A percentile compares a stretch with the other conserved stretches of the same genome.
These are phyloP conservation scores for Drosophila mimica DNA, from an alignment of 2,888 invertebrate species.

Conservation along the genomic window DNA sequence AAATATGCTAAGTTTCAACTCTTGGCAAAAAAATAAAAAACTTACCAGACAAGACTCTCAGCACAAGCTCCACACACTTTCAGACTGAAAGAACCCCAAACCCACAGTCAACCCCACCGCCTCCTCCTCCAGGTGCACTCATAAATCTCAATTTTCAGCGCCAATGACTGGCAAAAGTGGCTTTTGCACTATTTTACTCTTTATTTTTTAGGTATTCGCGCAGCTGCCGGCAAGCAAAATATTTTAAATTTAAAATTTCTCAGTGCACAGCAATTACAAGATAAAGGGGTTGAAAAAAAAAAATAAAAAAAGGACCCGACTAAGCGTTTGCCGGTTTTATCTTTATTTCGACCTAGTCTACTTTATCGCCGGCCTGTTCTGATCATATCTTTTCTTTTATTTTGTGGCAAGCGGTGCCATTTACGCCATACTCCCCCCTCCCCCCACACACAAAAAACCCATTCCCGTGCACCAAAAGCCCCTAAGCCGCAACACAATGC, in stretches of 20 bases:
- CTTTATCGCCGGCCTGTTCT: slow-evolving; percentile 65
- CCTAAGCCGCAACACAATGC: slow-evolving; percentile 54
- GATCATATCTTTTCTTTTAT: slow-evolving; percentile 74
- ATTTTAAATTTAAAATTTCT: slow-evolving; percentile 50
- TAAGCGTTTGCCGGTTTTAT: slow-evolving; percentile 71
- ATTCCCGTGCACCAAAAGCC: slow-evolving; percentile 21
- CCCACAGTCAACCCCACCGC: not conserved
- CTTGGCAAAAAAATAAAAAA: slow-evolving; percentile 56
- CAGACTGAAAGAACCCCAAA: not conserved
- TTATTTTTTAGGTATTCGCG: slow-evolving; percentile 31
- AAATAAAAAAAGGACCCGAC: not conserved
- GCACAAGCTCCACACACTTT: slow-evolving; percentile 18
- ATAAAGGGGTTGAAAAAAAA: not conserved
- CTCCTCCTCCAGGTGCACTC: slow-evolving; percentile 55
- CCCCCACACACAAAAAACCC: not conserved
- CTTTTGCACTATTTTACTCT: slow-evolving; percentile 15
- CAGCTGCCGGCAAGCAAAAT: slow-evolving; percentile 45
- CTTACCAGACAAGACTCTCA: slow-evolving; percentile 18
- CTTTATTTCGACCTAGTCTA: slow-evolving; percentile 80
- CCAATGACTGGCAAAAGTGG: slow-evolving; percentile 73
- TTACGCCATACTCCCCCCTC: slow-evolving; percentile 63
- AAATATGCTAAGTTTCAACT: slow-evolving; percentile 74
- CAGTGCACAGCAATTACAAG: slow-evolving; percentile 48
- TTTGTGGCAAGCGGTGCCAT: slow-evolving; percentile 78
- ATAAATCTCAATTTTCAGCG: slow-evolving; percentile 77